phyloP scores from a whole-genome alignment of 2,113 vertebrate genomes.

The Myrmophylax atrothorax region DNA sequence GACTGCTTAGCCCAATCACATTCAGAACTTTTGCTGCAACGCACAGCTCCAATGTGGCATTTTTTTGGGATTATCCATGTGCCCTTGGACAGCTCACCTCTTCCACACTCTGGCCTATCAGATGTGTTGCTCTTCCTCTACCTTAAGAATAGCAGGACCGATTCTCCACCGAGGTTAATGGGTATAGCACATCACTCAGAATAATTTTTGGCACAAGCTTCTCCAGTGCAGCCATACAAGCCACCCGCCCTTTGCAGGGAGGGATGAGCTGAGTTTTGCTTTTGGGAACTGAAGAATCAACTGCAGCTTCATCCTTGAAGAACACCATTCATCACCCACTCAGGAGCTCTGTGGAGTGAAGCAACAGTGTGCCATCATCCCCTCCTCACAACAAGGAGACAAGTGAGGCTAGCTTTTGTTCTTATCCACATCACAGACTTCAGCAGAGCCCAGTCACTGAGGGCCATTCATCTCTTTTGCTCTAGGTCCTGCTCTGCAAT shows the following conservation, averaged over 20 bases:
- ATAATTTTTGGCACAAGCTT: neutral
- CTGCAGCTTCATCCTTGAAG: neutral
- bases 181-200: neutral
- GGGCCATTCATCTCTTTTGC: constrained; percentile 26
- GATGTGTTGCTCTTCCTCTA: neutral
- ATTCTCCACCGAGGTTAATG: neutral
- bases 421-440: neutral
- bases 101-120: neutral
- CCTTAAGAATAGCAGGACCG: neutral
- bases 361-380: neutral
- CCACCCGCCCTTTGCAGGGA: neutral
- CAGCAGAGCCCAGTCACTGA: neutral
- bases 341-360: neutral
- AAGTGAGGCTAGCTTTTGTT: neutral
- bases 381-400: accelerated
- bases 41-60: neutral
- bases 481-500: neutral
- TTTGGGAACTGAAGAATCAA: neutral
- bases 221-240: neutral
- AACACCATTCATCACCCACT: neutral
- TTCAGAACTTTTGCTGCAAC: neutral
- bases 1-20: neutral
- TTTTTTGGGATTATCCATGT: neutral
- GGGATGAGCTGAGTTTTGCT: neutral
- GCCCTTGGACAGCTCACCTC: neutral